Evolutionary conservation across 2,113 vertebrate genomes (phyloP).

Genomic region (Macroglossus sobrinus): DNA sequence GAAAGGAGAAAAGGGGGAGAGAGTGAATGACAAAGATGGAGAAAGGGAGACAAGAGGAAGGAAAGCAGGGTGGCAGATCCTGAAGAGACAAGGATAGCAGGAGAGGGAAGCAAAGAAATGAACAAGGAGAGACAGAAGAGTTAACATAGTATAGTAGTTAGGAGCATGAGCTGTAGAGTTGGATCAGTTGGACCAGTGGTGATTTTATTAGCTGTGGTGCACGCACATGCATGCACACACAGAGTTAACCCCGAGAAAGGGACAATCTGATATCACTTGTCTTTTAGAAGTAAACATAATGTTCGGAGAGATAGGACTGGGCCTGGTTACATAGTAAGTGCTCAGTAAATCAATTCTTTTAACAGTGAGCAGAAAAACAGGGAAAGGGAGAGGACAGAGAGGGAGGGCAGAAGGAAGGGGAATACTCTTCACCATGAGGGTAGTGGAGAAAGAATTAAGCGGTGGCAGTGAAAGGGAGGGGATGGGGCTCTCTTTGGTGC

Average conservation of each 20-base stretch:
- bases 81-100: background rate
- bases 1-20: background rate
- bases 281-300: background rate
- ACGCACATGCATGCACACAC: too few species aligned
- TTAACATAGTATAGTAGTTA: rapidly evolving
- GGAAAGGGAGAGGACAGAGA: background rate
- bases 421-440: background rate
- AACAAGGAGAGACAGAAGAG: background rate
- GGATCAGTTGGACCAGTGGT: background rate
- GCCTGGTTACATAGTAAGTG: background rate
- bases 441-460: background rate
- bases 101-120: background rate
- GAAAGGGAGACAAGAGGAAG: background rate
- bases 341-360: background rate
- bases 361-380: background rate
- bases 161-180: background rate
- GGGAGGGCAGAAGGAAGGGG: background rate
- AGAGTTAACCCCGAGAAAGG: background rate
- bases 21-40: background rate
- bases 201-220: background rate
- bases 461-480: background rate
- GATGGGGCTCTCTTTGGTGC: background rate
- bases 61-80: background rate
- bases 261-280: background rate
- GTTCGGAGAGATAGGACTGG: background rate